phyloP scores from a whole-genome alignment of 2,888 invertebrate species.

The Hyppa rectilinea region DNA sequence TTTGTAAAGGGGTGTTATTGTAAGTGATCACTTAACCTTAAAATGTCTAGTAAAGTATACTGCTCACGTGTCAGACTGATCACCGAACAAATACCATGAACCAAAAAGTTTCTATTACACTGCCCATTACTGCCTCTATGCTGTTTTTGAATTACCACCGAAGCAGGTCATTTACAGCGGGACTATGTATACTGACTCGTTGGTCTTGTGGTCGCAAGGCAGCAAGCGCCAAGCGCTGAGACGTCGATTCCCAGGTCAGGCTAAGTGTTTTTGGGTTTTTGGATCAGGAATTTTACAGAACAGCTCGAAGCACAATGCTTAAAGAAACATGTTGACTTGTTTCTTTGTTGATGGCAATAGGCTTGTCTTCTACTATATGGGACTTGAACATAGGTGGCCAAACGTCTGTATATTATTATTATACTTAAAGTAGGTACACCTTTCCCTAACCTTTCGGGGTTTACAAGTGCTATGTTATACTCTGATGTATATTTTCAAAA shows the following conservation, averaged over 20 bases:
- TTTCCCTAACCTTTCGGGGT: neutral
- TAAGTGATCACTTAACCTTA: neutral
- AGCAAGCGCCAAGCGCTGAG: too few species aligned
- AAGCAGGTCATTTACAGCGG: neutral
- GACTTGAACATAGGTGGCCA: neutral
- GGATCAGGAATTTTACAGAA: too few species aligned
- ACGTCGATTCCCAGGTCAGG: too few species aligned
- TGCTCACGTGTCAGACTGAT: too few species aligned
- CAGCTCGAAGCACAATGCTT: neutral
- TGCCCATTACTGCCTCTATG: too few species aligned
- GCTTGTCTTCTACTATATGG: neutral
- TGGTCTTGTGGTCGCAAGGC: neutral
- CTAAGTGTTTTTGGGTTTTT: neutral
- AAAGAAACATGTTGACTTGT: neutral
- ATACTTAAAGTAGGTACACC: neutral
- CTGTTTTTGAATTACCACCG: neutral
- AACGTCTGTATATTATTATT: neutral
- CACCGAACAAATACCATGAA: neutral
- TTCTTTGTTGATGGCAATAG: neutral
- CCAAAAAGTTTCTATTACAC: neutral
- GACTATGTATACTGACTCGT: neutral
- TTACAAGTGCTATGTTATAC: neutral
- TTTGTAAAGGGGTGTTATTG: slow-evolving; percentile 6
- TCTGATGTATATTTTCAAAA: neutral
- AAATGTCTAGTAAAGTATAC: neutral